Conservation (phyloP, 1,140 invertebrate genomes). For the Drosophila auraria region DNA sequence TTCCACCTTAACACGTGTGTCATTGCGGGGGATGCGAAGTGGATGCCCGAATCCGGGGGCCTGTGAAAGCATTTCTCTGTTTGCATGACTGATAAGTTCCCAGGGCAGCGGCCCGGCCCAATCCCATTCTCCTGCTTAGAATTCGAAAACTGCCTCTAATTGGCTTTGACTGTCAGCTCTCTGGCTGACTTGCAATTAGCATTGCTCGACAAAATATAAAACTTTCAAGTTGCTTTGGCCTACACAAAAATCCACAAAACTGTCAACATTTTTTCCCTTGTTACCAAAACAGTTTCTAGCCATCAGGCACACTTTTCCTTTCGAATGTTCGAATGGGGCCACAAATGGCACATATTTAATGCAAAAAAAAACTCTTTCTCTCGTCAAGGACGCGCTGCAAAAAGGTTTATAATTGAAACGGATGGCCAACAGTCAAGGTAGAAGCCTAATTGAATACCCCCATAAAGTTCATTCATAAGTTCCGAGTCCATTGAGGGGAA, state of each 20-base stretch:
- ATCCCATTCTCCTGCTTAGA: conserved; percentile 7
- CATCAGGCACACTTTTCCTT: conserved; percentile 20
- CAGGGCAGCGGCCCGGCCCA: conserved; percentile 8
- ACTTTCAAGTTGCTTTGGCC: conserved; percentile 13
- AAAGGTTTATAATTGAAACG: conserved; percentile 76
- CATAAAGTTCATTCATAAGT: conserved; percentile 33
- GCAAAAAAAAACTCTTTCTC: conserved; percentile 53
- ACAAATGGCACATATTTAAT: conserved; percentile 55
- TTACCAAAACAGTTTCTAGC: background rate
- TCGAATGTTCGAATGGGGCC: background rate
- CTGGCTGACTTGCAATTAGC: conserved; percentile 26
- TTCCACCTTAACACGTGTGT: conserved; percentile 76
- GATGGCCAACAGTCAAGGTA: conserved; percentile 57
- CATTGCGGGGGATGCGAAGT: conserved; percentile 4
- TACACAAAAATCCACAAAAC: conserved; percentile 15
- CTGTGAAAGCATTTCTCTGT: conserved; percentile 81
- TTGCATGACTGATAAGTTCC: conserved; percentile 76
- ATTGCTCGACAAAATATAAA: conserved; percentile 13
- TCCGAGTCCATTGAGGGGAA: conserved; percentile 21
- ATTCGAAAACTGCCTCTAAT: conserved; percentile 44
- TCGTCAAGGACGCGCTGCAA: conserved; percentile 63
- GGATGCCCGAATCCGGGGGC: background rate
- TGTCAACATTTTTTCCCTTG: conserved; percentile 30
- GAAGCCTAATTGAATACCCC: conserved; percentile 27
- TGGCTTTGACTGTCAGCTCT: conserved; percentile 45